These are phyloP conservation scores for Strigamia crassipes DNA, from an alignment of 2,888 invertebrate genomes.

Conservation along the genomic window DNA sequence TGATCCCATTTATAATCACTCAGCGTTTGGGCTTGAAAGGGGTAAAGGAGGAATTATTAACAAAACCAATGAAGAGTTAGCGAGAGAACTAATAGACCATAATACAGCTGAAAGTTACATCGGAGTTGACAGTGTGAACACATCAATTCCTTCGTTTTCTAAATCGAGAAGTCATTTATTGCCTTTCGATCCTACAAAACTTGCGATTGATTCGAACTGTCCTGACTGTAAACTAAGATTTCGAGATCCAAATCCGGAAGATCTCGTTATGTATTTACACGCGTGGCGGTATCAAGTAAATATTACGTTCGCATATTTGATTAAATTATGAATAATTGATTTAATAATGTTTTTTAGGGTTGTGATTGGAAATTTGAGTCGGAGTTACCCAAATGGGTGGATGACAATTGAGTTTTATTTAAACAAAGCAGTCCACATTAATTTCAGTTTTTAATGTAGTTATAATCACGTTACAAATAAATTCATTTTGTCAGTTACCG, in stretches of 20 bases:
- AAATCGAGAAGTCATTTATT: slow-evolving; percentile 52
- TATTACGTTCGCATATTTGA: not conserved
- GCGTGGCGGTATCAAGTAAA: slow-evolving; percentile 63
- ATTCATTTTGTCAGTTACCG: not conserved
- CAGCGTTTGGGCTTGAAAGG: slow-evolving; percentile 90
- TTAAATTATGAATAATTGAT: not conserved
- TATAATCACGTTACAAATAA: slow-evolving; percentile 7
- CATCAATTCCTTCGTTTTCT: not conserved
- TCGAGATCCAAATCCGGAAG: slow-evolving; percentile 86
- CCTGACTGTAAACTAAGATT: slow-evolving; percentile 91
- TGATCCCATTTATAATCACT: slow-evolving; percentile 95
- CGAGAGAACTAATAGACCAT: slow-evolving; percentile 83
- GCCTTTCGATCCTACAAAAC: slow-evolving; percentile 70
- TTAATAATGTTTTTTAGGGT: slow-evolving; percentile 67
- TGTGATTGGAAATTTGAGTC: slow-evolving; percentile 94
- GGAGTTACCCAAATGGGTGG: slow-evolving; percentile 88
- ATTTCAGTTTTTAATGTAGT: not conserved
- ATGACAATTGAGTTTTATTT: not conserved
- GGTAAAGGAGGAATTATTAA: slow-evolving; percentile 85
- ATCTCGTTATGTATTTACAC: slow-evolving; percentile 94
- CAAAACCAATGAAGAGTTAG: slow-evolving; percentile 81
- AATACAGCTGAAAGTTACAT: slow-evolving; percentile 95
- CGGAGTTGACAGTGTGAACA: slow-evolving; percentile 73
- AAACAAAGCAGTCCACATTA: not conserved
- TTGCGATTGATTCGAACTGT: slow-evolving; percentile 74